Conservation (phyloP, 1,140 invertebrate genomes). For the Drosophila busckii region DNA sequence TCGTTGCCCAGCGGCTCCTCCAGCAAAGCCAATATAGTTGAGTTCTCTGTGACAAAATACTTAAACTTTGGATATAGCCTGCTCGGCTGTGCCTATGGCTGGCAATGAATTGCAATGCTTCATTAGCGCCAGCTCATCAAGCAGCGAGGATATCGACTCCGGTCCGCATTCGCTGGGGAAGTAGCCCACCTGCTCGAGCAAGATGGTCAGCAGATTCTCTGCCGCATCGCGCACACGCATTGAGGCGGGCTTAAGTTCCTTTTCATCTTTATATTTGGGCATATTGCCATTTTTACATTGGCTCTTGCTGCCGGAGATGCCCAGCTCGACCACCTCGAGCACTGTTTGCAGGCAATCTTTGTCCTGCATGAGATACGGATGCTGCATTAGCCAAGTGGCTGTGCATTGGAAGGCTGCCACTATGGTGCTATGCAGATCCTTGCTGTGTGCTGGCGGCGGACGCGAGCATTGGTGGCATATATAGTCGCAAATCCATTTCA, state of each 20-base stretch:
- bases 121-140: slow-evolving; percentile 92
- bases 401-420: slow-evolving; percentile 96
- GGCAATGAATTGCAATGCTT: slow-evolving; percentile 86
- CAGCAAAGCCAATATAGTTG: slow-evolving; percentile 91
- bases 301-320: slow-evolving; percentile 96
- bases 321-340: slow-evolving; percentile 97
- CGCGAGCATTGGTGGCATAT: slow-evolving; percentile 97
- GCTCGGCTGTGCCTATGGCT: slow-evolving; percentile 50
- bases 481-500: slow-evolving; percentile 98
- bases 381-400: slow-evolving; percentile 94
- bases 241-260: slow-evolving; percentile 96
- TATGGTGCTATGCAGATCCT: slow-evolving; percentile 98
- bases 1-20: slow-evolving; percentile 94
- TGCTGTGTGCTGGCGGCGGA: slow-evolving; percentile 96
- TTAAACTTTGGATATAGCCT: slow-evolving; percentile 83
- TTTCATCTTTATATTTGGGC: slow-evolving; percentile 96
- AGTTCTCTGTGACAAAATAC: slow-evolving; percentile 95
- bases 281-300: slow-evolving; percentile 92
- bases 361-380: slow-evolving; percentile 92
- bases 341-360: slow-evolving; percentile 95
- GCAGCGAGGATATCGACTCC: slow-evolving; percentile 89
- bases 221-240: slow-evolving; percentile 97
- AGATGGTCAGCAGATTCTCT: slow-evolving; percentile 92
- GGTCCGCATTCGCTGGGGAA: slow-evolving; percentile 91
- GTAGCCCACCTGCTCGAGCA: slow-evolving; percentile 94